These are phyloP conservation scores for Typhlichthys eigenmanni DNA, from an alignment of 2,797 vertebrate genomes.

Conservation along the genomic window DNA sequence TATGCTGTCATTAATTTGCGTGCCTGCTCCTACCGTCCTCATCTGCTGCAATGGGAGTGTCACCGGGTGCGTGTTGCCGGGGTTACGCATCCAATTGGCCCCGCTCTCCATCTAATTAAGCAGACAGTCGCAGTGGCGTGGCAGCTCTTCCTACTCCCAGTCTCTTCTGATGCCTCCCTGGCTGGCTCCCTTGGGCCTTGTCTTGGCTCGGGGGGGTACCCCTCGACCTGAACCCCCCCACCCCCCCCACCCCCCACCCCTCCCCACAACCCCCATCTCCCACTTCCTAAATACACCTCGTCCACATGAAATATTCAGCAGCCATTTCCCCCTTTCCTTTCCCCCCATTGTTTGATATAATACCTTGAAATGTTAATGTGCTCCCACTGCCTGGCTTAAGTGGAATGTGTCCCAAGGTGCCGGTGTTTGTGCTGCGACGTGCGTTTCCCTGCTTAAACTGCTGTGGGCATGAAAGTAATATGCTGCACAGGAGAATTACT, in stretches of 20 bases:
- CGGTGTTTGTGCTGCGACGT: slow-evolving; percentile 48
- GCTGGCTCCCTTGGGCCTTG: slow-evolving; percentile 35
- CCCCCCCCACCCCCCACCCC: no score
- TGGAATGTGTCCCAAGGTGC: slow-evolving; percentile 59
- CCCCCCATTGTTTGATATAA: slow-evolving; percentile 61
- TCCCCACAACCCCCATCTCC: not conserved
- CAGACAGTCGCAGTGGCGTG: slow-evolving; percentile 52
- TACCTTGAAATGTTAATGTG: slow-evolving; percentile 74
- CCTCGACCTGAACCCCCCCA: no score
- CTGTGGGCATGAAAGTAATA: slow-evolving; percentile 51
- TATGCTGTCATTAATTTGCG: slow-evolving; percentile 51
- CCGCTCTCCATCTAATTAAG: slow-evolving; percentile 67
- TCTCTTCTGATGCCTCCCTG: slow-evolving; percentile 49
- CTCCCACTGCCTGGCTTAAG: slow-evolving; percentile 65
- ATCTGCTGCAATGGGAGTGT: slow-evolving; percentile 56
- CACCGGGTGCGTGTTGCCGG: slow-evolving; percentile 42
- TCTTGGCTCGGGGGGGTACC: slow-evolving; percentile 2
- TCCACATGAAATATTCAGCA: slow-evolving; percentile 71
- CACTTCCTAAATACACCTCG: slow-evolving; percentile 23
- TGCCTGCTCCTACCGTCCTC: slow-evolving; percentile 39
- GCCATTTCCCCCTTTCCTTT: slow-evolving; percentile 48
- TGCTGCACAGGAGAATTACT: slow-evolving; percentile 37
- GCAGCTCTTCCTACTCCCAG: slow-evolving; percentile 60
- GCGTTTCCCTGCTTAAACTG: slow-evolving; percentile 41
- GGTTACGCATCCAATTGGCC: slow-evolving; percentile 63